Conservation (phyloP, 2,113 vertebrate species). For the Penelope pileata region DNA sequence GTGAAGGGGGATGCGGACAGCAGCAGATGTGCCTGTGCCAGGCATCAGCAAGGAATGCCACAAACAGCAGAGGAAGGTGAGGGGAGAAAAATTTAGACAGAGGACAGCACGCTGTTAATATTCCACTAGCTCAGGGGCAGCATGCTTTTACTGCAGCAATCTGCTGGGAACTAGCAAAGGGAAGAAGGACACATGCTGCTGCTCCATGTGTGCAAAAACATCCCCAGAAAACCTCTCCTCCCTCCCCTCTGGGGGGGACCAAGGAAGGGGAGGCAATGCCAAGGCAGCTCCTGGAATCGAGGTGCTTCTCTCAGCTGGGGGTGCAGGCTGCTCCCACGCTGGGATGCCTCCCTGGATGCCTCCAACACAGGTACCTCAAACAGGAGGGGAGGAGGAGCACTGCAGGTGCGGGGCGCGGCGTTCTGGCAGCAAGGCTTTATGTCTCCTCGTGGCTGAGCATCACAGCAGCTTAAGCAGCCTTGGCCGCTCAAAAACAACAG, state of each 20-base stretch:
- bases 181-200: background rate
- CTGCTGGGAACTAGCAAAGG: background rate
- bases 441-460: background rate
- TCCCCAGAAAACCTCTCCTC: background rate
- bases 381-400: background rate
- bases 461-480: background rate
- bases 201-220: background rate
- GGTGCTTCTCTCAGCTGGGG: background rate
- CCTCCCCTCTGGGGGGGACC: background rate
- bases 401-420: accelerated
- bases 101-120: background rate
- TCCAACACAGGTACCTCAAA: background rate
- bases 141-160: background rate
- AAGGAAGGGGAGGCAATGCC: background rate
- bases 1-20: background rate
- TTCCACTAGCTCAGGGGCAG: background rate
- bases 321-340: background rate
- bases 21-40: background rate
- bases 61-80: background rate
- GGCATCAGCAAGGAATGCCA: no score
- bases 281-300: background rate
- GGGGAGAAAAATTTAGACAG: background rate
- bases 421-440: background rate
- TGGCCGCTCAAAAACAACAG: background rate
- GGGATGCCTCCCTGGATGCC: background rate